Evolutionary conservation across 2,113 vertebrate genomes (phyloP).

Genomic region (Strigops habroptila): DNA sequence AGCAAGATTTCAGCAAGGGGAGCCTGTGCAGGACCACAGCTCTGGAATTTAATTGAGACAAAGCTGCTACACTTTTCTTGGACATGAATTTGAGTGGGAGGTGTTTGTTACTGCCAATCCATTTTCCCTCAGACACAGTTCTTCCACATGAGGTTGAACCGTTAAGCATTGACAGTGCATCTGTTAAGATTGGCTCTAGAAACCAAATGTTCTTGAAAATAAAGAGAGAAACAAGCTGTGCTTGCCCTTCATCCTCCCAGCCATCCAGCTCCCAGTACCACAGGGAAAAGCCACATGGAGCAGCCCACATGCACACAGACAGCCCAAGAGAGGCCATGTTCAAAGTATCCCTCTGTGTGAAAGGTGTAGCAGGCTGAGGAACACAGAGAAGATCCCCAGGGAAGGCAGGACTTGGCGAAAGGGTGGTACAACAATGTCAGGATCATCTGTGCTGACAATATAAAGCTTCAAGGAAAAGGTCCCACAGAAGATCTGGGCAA

Average conservation of each 20-base stretch:
- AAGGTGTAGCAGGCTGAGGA: neutral
- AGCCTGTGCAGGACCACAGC: neutral
- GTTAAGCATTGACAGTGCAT: constrained; percentile 3
- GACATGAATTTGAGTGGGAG: neutral
- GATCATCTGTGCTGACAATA: neutral
- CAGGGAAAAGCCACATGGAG: neutral
- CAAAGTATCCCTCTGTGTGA: neutral
- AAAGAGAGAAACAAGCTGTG: neutral
- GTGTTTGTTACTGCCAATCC: neutral
- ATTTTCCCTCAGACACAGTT: neutral
- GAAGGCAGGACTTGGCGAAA: neutral
- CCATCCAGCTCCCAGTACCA: neutral
- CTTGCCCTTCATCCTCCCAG: neutral
- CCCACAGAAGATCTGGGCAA: neutral
- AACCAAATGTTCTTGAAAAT: constrained; percentile 24
- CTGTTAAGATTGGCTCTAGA: constrained; percentile 30
- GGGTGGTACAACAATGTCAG: rapidly evolving
- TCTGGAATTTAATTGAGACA: neutral
- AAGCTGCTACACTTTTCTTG: neutral
- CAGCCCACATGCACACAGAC: neutral
- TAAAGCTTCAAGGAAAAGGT: neutral
- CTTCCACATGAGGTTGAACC: neutral
- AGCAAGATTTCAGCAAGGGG: neutral
- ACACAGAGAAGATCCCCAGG: neutral
- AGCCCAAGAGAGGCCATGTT: rapidly evolving